Evolutionary conservation across 2,797 vertebrate genomes (phyloP).

Genomic region (Vultur gryphus): DNA sequence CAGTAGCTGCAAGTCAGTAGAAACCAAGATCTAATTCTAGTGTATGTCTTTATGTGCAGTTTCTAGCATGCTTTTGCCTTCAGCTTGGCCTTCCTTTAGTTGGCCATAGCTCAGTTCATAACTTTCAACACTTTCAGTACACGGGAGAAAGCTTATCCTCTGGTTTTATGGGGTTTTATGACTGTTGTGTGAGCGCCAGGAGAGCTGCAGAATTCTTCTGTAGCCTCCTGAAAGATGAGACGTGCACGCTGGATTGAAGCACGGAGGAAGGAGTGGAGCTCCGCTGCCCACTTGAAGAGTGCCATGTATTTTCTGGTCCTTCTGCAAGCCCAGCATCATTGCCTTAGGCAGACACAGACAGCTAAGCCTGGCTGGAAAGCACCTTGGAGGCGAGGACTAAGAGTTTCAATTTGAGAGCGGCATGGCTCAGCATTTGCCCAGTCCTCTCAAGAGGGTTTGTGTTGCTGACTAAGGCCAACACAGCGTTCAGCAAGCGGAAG

Average conservation of each 20-base stretch:
- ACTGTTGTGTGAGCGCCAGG: neutral
- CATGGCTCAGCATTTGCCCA: neutral
- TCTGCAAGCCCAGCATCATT: neutral
- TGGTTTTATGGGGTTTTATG: neutral
- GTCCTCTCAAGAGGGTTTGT: neutral
- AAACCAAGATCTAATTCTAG: neutral
- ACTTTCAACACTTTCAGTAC: neutral
- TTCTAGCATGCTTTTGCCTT: neutral
- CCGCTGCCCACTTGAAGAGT: neutral
- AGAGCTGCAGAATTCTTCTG: neutral
- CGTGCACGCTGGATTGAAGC: fast-evolving
- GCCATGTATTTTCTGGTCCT: neutral
- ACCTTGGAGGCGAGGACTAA: neutral
- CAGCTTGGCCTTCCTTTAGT: neutral
- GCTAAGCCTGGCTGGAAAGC: neutral
- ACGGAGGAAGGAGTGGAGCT: neutral
- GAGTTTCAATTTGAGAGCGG: neutral
- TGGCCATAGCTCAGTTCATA: neutral
- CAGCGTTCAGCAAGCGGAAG: neutral
- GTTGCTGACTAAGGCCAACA: neutral
- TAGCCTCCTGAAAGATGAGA: neutral
- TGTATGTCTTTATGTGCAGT: neutral
- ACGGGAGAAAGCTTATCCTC: neutral
- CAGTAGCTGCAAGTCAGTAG: neutral
- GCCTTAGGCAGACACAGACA: neutral